Percentiles rank a stretch among this genome's conserved stretches.
phyloP scores from a whole-genome alignment of 2,113 vertebrate species.

The Rafetus swinhoei region DNA sequence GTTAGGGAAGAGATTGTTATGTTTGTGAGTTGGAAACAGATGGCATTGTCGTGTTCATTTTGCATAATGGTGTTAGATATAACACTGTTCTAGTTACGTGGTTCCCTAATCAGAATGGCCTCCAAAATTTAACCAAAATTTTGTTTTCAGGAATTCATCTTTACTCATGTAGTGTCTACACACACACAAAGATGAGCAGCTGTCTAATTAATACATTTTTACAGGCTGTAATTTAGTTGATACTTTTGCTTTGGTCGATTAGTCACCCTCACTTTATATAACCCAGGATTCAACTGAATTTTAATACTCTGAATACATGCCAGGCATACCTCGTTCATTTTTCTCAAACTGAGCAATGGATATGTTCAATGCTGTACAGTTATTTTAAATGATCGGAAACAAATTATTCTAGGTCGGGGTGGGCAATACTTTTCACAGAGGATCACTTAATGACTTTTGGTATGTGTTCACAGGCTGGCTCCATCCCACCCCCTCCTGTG shows the following conservation, averaged over 20 bases:
- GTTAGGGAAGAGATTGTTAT: neutral
- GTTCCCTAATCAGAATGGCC: neutral
- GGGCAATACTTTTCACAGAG: too few species aligned
- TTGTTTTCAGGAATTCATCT: neutral
- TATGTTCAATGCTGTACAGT: neutral
- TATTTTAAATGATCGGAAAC: neutral
- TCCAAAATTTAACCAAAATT: neutral
- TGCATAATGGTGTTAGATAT: neutral
- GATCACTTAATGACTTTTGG: too few species aligned
- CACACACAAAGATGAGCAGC: neutral
- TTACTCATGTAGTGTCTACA: accelerated
- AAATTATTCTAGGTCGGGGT: neutral
- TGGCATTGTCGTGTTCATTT: neutral
- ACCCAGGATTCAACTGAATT: neutral
- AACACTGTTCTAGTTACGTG: neutral
- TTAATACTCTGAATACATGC: neutral
- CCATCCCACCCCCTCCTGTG: too few species aligned
- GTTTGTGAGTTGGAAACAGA: neutral
- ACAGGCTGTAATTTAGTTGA: neutral
- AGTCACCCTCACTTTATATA: neutral
- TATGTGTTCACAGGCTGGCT: too few species aligned
- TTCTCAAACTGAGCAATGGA: neutral
- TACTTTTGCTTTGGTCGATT: neutral
- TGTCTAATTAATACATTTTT: neutral
- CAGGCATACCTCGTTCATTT: neutral